Conservation (phyloP, 2,113 vertebrate genomes). For the Buteo buteo region DNA sequence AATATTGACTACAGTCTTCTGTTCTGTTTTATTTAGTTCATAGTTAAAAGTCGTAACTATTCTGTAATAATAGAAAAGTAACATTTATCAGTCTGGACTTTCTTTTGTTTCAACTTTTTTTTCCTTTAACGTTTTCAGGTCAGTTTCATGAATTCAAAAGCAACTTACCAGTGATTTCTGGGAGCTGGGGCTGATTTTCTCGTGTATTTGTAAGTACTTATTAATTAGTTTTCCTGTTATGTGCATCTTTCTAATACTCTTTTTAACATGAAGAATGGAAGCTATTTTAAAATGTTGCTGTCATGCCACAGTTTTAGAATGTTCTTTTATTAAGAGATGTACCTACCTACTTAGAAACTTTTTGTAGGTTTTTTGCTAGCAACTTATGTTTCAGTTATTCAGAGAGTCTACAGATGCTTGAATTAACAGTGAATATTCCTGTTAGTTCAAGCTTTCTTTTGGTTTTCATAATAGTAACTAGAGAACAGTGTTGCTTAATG, state of each 20-base stretch:
- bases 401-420: not conserved
- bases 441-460: not conserved
- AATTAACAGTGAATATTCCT: not conserved
- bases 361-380: not conserved
- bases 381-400: not conserved
- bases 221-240: constrained; percentile 14
- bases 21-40: not conserved
- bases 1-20: constrained; percentile 23
- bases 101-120: constrained; percentile 20
- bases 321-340: not conserved
- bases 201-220: constrained; percentile 93
- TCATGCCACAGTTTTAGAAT: not conserved
- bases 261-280: not conserved
- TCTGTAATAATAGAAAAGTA: not conserved
- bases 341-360: not conserved
- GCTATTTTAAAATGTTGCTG: not conserved
- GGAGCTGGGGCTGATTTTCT: constrained; percentile 89
- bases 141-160: constrained; percentile 97
- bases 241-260: not conserved
- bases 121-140: constrained; percentile 78
- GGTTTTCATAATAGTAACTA: not conserved
- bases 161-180: constrained; percentile 90
- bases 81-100: not conserved
- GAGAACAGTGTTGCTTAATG: not conserved
- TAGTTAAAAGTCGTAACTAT: constrained; percentile 15